phyloP scores from a whole-genome alignment of 2,797 vertebrate species.

The Microtus agrestis region DNA sequence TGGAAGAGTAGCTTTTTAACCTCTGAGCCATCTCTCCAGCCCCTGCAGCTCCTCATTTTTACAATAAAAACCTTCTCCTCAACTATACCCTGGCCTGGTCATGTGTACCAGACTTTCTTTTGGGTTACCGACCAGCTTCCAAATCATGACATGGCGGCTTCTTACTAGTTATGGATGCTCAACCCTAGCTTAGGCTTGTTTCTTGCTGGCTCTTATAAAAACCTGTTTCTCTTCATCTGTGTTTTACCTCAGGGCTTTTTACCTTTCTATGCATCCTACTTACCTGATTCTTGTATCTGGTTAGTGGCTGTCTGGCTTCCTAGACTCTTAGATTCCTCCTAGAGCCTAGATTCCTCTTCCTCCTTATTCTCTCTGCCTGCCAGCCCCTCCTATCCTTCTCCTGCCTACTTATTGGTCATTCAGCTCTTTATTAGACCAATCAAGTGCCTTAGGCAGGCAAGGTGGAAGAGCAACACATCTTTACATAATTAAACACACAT shows the following conservation, averaged over 20 bases:
- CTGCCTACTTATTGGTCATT: background rate
- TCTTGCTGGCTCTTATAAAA: background rate
- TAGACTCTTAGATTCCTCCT: background rate
- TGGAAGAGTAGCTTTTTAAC: too few species aligned
- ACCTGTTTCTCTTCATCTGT: background rate
- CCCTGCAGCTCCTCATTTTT: too few species aligned
- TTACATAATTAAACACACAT: background rate
- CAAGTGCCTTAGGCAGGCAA: background rate
- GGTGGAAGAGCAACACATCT: background rate
- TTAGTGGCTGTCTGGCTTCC: background rate
- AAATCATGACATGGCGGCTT: background rate
- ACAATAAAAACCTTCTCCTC: background rate
- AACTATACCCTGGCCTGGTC: background rate
- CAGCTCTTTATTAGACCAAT: background rate
- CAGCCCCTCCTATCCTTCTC: background rate
- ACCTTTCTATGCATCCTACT: background rate
- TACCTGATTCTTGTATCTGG: background rate
- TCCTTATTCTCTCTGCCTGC: background rate
- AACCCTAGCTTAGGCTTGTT: background rate
- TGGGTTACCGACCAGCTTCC: background rate
- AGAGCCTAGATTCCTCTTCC: background rate
- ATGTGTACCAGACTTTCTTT: background rate
- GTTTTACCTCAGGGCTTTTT: background rate
- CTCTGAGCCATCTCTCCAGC: too few species aligned
- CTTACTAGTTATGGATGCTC: background rate